Evolutionary conservation across 2,888 invertebrate species (phyloP), one percentile per base, ranked within the genome.

Genomic region (Buathra laborator): DNA sequence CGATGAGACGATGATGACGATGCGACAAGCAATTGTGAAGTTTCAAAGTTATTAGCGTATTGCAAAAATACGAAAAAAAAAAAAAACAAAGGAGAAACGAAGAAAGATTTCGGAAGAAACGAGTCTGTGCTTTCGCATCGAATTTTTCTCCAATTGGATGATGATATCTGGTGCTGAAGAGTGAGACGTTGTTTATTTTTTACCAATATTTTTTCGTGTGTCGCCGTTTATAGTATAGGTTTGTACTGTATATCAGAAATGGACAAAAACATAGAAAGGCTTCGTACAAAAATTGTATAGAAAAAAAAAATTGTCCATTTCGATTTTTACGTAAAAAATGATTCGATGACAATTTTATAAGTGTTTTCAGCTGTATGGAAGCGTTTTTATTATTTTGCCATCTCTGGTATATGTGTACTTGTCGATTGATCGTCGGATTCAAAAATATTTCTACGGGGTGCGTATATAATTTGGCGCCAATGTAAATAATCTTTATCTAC

Each of bases 111-210:
- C 59, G 66, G 32, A 71, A 66, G 48, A 71, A 75, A 48, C 71
- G 12, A 72, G 64, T 71, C 78, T 84, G 77, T 74, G 81, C 68
- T 51, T 24, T 64, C 51, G 37, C 37, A 70, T 74, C 68, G 64
- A 59, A 53, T 79, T 67, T 72, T 62, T 67, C 51, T 68, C 37
- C 74, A 81, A 70, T 81, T 67, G 53, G 29, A 77, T 71, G 81
- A 75, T 51, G 78, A 70, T 79, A 71, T 83, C 78, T 44, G 66
- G 78, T 66, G 78, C 78, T 85, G 77, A 78, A 78, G 71, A 79
- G 78, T 85, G 74, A 75, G 68, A 81, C 64, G 68, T 56, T 62
- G 7, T 51, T 14, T 44, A 19, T 78, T 62, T 68, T 74, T 68
- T 70, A 68, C 14, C 24, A 44, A 44, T 74, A n/a, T 68, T 64